These are phyloP conservation scores for Automeris io DNA, from an alignment of 2,888 invertebrate species.

Conservation along the genomic window DNA sequence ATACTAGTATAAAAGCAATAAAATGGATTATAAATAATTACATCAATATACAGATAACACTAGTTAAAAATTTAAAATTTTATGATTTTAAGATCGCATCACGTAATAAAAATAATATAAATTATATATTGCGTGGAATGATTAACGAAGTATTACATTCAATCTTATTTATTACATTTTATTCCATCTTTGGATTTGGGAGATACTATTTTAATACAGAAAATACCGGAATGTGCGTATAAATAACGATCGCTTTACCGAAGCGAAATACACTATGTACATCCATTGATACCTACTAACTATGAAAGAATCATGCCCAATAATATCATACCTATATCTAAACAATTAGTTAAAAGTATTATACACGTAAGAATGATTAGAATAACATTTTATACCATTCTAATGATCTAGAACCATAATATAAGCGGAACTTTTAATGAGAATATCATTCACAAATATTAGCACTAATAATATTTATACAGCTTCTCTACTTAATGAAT, in stretches of 20 bases:
- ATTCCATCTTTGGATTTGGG: constrained; percentile 61
- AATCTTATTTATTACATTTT: not conserved
- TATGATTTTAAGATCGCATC: constrained; percentile 1
- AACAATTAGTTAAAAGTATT: constrained; percentile 24
- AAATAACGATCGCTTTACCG: constrained; percentile 15
- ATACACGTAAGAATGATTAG: constrained; percentile 48
- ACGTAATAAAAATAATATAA: too few relatives aligned
- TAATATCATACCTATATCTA: constrained; percentile 14
- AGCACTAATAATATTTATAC: constrained; percentile 36
- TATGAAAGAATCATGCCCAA: too few relatives aligned
- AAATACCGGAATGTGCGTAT: constrained; percentile 59
- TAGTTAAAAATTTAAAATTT: too few relatives aligned
- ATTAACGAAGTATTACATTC: not conserved
- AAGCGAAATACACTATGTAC: constrained; percentile 8
- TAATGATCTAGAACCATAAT: constrained; percentile 28
- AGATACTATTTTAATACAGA: constrained; percentile 41
- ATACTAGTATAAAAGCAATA: too few relatives aligned
- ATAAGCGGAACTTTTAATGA: constrained; percentile 49
- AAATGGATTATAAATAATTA: too few relatives aligned
- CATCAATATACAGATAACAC: too few relatives aligned
- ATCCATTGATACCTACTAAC: constrained; percentile 21
- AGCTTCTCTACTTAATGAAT: constrained; percentile 54
- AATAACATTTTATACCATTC: constrained; percentile 51
- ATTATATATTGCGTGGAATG: not conserved
- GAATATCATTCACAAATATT: constrained; percentile 36